Evolutionary conservation across 1,140 invertebrate species (phyloP).

Genomic region (Pantala flavescens): DNA sequence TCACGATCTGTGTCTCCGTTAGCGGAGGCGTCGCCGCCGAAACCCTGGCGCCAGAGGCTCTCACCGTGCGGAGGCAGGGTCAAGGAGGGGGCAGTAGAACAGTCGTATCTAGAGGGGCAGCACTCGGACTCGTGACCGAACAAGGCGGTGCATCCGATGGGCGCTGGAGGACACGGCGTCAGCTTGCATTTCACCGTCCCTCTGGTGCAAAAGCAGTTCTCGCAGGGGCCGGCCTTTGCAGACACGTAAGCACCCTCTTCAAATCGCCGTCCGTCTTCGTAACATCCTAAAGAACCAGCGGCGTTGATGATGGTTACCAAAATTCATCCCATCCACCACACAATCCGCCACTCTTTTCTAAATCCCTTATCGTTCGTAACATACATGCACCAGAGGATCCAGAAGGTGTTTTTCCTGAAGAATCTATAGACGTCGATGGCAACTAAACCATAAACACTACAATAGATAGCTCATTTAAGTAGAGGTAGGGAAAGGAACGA

Average conservation of each 20-base stretch:
- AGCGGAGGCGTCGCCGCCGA: no score
- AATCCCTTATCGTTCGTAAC: no score
- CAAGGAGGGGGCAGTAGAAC: not conserved
- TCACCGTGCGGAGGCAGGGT: not conserved
- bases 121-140: not conserved
- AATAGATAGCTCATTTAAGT: no score
- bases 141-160: constrained; percentile 14
- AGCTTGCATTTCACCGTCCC: constrained; percentile 28
- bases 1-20: no score
- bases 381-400: no score
- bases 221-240: constrained; percentile 16
- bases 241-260: constrained; percentile 28
- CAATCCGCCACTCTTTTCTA: no score
- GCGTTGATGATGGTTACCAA: no score
- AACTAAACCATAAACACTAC: no score
- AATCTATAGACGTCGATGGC: no score
- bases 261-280: constrained; percentile 25
- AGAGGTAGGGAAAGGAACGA: no score
- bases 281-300: constrained; percentile 15
- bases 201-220: constrained; percentile 30
- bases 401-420: no score
- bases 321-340: no score
- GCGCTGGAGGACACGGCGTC: constrained; percentile 22
- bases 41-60: not conserved
- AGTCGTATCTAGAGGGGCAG: not conserved